phyloP scores from a whole-genome alignment of 2,113 vertebrate species.

The Casuarius casuarius region DNA sequence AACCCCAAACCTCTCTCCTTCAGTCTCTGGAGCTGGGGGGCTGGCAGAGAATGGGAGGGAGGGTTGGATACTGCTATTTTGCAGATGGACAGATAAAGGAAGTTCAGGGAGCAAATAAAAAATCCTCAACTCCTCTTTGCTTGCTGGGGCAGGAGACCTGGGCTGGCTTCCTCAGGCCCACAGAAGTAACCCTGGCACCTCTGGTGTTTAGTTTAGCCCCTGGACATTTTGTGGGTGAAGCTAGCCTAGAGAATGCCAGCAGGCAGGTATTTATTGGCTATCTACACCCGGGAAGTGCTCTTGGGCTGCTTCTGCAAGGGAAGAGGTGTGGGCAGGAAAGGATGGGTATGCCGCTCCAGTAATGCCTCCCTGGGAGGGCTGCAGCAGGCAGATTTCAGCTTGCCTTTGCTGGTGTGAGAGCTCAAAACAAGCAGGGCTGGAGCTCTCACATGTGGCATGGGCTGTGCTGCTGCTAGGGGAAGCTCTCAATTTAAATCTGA shows the following conservation, averaged over 20 bases:
- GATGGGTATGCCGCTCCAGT: not conserved
- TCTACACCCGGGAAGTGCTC: accelerated
- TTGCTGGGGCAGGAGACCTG: too few relatives aligned
- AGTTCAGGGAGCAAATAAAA: not conserved
- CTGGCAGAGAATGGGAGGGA: not conserved
- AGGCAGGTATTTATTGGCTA: accelerated
- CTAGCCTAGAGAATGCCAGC: accelerated
- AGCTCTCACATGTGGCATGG: not conserved
- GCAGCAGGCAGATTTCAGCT: accelerated
- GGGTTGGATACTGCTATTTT: not conserved
- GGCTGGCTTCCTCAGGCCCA: not conserved
- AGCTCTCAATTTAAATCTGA: not conserved
- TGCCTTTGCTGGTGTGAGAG: accelerated
- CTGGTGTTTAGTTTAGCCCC: accelerated
- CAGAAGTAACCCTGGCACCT: not conserved
- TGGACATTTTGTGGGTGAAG: not conserved
- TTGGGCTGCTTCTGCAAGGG: not conserved
- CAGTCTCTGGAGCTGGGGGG: not conserved
- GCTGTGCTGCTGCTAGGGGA: not conserved
- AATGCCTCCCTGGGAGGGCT: too few relatives aligned
- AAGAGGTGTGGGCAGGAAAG: not conserved
- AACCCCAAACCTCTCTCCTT: not conserved
- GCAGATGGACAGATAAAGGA: not conserved
- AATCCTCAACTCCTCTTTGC: not conserved
- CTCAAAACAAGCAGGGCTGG: not conserved